phyloP scores from a whole-genome alignment of 2,797 vertebrate genomes.

The Tympanoctomys barrerae region DNA sequence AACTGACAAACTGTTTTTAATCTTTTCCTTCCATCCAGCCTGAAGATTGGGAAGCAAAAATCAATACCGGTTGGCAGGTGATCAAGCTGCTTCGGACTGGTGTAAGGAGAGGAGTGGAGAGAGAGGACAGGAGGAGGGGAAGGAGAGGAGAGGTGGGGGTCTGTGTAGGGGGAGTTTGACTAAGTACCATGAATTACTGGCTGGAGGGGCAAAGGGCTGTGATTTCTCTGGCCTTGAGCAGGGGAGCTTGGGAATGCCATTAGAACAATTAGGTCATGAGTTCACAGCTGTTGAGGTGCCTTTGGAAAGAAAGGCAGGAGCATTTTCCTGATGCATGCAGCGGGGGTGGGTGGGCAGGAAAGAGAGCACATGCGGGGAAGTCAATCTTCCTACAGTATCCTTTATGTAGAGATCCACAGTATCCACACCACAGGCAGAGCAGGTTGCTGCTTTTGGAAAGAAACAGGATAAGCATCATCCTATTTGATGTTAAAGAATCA shows the following conservation, averaged over 20 bases:
- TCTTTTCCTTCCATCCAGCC: constrained; percentile 98
- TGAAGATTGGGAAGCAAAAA: constrained; percentile 99
- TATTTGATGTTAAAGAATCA: background rate
- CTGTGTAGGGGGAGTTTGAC: constrained; percentile 41
- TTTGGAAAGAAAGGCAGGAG: constrained; percentile 83
- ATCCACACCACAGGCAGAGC: fast-evolving
- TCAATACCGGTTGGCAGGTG: constrained; percentile 98
- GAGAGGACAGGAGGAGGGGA: constrained; percentile 44
- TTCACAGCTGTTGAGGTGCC: constrained; percentile 81
- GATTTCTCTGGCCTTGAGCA: constrained; percentile 88
- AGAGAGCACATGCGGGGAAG: constrained; percentile 75
- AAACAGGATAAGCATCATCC: background rate
- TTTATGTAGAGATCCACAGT: background rate
- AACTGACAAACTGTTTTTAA: constrained; percentile 99
- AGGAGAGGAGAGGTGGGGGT: fast-evolving
- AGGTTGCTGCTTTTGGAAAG: background rate
- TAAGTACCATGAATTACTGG: constrained; percentile 90
- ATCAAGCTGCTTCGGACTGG: constrained; percentile 93
- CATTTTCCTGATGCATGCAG: constrained; percentile 87
- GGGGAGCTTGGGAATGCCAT: constrained; percentile 88
- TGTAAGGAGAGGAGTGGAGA: constrained; percentile 79
- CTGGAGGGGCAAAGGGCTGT: constrained; percentile 76
- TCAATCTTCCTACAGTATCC: background rate
- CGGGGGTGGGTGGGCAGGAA: constrained; percentile 32
- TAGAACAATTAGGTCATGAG: constrained; percentile 87